Evolutionary conservation across 2,113 vertebrate species (phyloP).

Genomic region (Otolemur garnettii): DNA sequence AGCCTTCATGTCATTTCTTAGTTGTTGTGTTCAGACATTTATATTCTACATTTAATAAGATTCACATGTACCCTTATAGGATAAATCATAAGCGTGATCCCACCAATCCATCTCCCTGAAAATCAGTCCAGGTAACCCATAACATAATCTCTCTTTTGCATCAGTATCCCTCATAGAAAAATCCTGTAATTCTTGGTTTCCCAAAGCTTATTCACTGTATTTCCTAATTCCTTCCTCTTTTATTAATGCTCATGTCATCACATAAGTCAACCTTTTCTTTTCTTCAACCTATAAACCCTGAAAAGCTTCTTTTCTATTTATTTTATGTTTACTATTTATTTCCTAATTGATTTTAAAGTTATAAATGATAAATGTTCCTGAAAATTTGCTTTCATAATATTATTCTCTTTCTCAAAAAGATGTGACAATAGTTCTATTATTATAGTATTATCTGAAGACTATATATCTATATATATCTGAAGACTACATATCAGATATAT

Average conservation of each 20-base stretch:
- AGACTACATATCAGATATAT: no score
- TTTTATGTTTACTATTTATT: background rate
- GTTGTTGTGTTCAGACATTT: no score
- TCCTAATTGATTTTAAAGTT: background rate
- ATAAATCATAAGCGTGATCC: no score
- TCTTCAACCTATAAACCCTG: background rate
- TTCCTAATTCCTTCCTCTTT: background rate
- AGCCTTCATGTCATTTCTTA: no score
- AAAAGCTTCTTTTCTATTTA: background rate
- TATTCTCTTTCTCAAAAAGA: background rate
- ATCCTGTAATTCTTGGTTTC: background rate
- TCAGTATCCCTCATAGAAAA: background rate
- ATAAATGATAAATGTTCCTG: background rate
- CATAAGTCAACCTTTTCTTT: background rate
- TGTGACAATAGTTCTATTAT: background rate
- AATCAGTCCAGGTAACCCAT: background rate
- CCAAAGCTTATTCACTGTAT: background rate
- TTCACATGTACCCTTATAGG: no score
- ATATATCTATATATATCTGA: no score
- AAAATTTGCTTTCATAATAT: background rate
- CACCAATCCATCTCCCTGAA: background rate
- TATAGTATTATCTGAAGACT: background rate
- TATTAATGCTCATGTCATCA: background rate
- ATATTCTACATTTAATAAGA: no score
- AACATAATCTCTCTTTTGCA: background rate